Evolutionary conservation across 2,888 invertebrate genomes (phyloP).

Genomic region (Parascotia fuliginaria): DNA sequence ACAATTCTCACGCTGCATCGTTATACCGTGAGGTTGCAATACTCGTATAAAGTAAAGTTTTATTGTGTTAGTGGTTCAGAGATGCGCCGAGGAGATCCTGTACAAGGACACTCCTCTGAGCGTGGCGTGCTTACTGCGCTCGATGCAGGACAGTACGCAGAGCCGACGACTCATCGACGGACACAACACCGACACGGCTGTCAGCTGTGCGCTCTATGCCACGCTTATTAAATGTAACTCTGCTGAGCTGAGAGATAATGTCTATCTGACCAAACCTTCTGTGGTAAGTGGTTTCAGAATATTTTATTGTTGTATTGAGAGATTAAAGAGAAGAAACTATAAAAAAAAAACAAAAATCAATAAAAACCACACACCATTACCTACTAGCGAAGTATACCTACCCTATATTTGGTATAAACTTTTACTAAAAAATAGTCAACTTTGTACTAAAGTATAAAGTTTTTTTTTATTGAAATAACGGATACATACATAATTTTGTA

Average conservation of each 20-base stretch:
- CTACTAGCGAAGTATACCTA: no score
- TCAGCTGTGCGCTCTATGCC: conserved; percentile 66
- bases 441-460: no score
- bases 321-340: no score
- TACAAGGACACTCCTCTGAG: conserved; percentile 66
- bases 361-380: no score
- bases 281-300: conserved; percentile 36
- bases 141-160: conserved; percentile 21
- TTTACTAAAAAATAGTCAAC: no score
- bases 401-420: no score
- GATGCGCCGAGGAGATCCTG: conserved; percentile 65
- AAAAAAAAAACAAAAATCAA: no score
- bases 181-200: conserved; percentile 46
- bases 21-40: no score
- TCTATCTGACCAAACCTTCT: conserved; percentile 61
- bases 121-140: conserved; percentile 63
- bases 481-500: no score
- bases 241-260: conserved; percentile 58
- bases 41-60: no score
- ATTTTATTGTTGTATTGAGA: neutral
- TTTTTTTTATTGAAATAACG: no score
- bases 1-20: no score
- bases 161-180: conserved; percentile 18
- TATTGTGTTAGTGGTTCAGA: conserved; percentile 63
- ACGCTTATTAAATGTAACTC: conserved; percentile 59